phyloP scores from a whole-genome alignment of 2,113 vertebrate genomes.

The Jacana jacana region DNA sequence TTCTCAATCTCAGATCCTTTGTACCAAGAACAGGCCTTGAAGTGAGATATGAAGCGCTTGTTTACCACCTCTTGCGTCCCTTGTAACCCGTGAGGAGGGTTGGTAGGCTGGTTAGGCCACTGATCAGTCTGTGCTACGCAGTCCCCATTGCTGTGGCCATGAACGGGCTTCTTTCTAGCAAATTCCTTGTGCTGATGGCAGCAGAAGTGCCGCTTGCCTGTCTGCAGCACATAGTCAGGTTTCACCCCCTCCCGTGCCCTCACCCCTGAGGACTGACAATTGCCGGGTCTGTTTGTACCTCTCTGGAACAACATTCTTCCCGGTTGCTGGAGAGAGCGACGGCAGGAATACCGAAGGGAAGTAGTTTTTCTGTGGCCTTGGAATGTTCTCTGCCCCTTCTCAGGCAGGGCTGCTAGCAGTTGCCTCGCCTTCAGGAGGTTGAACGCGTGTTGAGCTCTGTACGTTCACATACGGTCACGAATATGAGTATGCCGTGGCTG shows the following conservation, averaged over 20 bases:
- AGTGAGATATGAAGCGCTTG: background rate
- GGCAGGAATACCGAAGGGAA: background rate
- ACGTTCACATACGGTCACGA: accelerated
- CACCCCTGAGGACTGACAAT: background rate
- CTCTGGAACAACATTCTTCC: background rate
- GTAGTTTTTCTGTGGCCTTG: background rate
- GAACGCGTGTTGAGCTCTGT: background rate
- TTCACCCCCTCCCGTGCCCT: background rate
- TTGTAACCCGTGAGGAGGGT: background rate
- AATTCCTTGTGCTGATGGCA: background rate
- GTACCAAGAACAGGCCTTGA: background rate
- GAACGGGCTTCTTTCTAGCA: background rate
- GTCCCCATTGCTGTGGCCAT: background rate
- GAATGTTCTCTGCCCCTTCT: background rate
- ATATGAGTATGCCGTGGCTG: background rate
- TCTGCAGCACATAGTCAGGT: background rate
- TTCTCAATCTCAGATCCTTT: background rate
- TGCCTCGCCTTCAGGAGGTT: background rate
- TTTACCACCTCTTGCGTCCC: background rate
- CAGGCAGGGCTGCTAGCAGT: background rate
- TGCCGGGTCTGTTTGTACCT: background rate
- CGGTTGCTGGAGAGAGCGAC: background rate
- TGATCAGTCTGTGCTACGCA: background rate
- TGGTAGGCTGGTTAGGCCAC: background rate
- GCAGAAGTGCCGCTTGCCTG: background rate